Percentiles rank a stretch among this genome's conserved stretches.
Conservation (phyloP, 2,888 invertebrate species). For the Xestia ashworthii region DNA sequence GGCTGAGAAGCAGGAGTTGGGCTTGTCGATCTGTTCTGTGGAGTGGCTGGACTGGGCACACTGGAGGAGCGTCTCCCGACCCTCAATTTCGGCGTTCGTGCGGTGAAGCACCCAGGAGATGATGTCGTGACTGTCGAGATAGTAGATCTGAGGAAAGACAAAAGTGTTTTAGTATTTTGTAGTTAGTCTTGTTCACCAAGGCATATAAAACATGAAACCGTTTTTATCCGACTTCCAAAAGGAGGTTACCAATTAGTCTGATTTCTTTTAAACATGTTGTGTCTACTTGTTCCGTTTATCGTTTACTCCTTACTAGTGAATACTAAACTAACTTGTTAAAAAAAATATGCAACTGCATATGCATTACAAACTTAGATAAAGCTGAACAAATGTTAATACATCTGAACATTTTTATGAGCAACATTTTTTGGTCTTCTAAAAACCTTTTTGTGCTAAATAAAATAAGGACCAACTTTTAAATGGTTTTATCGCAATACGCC, state of each 20-base stretch:
- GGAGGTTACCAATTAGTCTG: no score
- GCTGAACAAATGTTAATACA: not conserved
- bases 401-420: not conserved
- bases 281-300: not conserved
- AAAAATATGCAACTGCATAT: not conserved
- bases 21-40: constrained; percentile 88
- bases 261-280: no score
- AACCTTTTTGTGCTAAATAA: not conserved
- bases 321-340: not conserved
- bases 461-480: not conserved
- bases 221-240: no score
- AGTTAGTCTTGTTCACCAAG: not conserved
- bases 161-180: not conserved
- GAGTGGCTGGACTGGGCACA: constrained; percentile 93
- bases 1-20: constrained; percentile 94
- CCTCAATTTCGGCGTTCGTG: constrained; percentile 88
- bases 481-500: not conserved
- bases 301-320: not conserved
- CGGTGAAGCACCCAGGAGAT: constrained; percentile 94
- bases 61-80: constrained; percentile 92
- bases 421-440: not conserved
- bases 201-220: not conserved
- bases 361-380: not conserved
- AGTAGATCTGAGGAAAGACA: constrained; percentile 92
- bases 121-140: constrained; percentile 94